A percentile compares a stretch with the other conserved stretches of the same genome.
These are phyloP conservation scores for Ciconia maguari DNA, from an alignment of 2,113 vertebrate genomes.

Conservation along the genomic window DNA sequence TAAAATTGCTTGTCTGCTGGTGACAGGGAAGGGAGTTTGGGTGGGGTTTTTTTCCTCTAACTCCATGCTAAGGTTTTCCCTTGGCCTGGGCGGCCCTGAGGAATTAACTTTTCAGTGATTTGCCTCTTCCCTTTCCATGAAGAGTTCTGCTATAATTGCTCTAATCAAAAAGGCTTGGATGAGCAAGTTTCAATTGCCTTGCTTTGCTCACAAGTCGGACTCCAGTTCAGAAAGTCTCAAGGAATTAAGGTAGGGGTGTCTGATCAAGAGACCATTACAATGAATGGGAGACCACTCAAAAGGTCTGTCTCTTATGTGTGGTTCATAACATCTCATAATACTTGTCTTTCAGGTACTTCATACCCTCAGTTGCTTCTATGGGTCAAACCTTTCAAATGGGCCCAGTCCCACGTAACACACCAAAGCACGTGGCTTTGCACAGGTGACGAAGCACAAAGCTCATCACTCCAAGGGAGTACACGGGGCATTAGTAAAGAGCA, in stretches of 20 bases:
- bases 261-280: neutral
- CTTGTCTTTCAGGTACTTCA: neutral
- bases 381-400: neutral
- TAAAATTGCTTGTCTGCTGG: neutral
- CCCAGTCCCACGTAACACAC: accelerated
- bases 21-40: neutral
- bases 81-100: neutral
- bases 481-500: neutral
- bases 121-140: neutral
- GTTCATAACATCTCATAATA: neutral
- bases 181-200: neutral
- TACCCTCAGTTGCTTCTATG: neutral
- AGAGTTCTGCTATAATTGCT: neutral
- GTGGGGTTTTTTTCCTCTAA: neutral
- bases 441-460: neutral
- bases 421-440: accelerated
- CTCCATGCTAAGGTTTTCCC: accelerated
- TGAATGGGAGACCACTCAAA: neutral
- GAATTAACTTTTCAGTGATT: neutral
- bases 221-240: neutral
- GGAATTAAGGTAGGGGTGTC: neutral
- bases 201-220: neutral
- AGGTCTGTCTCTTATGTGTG: neutral
- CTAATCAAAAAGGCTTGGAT: neutral
- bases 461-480: neutral